A percentile compares a stretch with the other conserved stretches of the same genome.
Evolutionary conservation across 2,888 invertebrate genomes (phyloP).

Genomic region (Apamea crenata): DNA sequence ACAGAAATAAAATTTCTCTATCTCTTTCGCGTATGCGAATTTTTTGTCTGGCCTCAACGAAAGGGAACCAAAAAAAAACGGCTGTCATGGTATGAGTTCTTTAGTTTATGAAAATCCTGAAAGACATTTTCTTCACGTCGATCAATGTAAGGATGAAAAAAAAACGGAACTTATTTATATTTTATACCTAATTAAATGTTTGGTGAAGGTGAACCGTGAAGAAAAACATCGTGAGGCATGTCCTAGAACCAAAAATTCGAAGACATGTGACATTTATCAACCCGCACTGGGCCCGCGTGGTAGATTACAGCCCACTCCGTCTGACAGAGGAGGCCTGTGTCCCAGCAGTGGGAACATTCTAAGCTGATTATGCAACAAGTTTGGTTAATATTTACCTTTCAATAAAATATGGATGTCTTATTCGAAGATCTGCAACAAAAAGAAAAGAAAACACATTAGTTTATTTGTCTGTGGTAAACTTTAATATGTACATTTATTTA

Average conservation of each 20-base stretch:
- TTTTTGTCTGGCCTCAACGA: no score
- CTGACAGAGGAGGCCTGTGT: background rate
- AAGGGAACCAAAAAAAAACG: no score
- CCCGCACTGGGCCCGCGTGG: background rate
- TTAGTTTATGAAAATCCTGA: background rate
- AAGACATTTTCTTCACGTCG: background rate
- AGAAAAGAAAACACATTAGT: conserved; percentile 21
- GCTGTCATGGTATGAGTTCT: no score
- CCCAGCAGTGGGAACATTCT: background rate
- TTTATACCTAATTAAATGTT: no score
- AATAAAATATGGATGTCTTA: conserved; percentile 42
- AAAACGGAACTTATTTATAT: background rate
- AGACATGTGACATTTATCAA: background rate
- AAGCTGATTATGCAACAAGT: background rate
- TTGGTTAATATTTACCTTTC: conserved; percentile 55
- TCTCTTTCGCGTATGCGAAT: no score
- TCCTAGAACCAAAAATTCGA: background rate
- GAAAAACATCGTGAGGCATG: background rate
- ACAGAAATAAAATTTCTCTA: background rate
- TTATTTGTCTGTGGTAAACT: conserved; percentile 5
- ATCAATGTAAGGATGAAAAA: background rate
- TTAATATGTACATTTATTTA: background rate
- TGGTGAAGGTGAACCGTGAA: background rate
- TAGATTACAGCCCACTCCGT: background rate
- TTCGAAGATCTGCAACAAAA: conserved; percentile 61